Conservation (phyloP, 35 echinoderm and acorn worm genomes). For the Hemicentrotus pulcherrimus region DNA sequence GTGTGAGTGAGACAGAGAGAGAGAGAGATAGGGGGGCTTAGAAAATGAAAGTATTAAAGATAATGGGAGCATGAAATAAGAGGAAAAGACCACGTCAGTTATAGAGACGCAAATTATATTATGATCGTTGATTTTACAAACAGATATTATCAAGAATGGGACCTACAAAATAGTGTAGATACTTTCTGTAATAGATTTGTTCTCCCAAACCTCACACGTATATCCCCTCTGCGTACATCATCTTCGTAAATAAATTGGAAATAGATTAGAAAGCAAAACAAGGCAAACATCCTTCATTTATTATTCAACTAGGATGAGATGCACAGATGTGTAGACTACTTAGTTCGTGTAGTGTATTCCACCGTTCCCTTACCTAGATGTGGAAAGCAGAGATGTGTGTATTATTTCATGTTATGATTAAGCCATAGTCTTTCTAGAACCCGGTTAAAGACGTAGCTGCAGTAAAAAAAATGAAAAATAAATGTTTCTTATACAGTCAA, state of each 20-base stretch:
- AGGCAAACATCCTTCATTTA: not conserved
- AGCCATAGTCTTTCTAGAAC: too few relatives aligned
- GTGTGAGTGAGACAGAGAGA: not conserved
- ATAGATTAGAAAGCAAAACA: conserved; percentile 19
- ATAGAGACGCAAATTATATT: too few relatives aligned
- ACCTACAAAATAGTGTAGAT: not conserved
- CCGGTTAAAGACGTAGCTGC: too few relatives aligned
- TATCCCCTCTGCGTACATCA: not conserved
- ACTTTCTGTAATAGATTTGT: not conserved
- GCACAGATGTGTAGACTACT: not conserved
- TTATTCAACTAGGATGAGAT: not conserved
- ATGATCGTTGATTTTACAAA: too few relatives aligned
- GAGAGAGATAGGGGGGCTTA: not conserved
- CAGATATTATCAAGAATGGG: not conserved
- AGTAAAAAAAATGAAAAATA: too few relatives aligned
- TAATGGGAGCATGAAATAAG: not conserved
- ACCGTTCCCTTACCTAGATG: not conserved
- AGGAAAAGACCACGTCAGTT: not conserved
- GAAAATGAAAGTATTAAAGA: not conserved
- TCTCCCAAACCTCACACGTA: not conserved
- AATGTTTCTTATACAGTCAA: too few relatives aligned
- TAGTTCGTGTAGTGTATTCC: not conserved
- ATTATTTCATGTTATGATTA: too few relatives aligned
- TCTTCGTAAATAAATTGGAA: conserved; percentile 12
- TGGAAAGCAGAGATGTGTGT: not conserved